Evolutionary conservation across 2,113 vertebrate species (phyloP), one percentile per base, ranked within the genome.

Genomic region (Brachionichthys hirsutus): DNA sequence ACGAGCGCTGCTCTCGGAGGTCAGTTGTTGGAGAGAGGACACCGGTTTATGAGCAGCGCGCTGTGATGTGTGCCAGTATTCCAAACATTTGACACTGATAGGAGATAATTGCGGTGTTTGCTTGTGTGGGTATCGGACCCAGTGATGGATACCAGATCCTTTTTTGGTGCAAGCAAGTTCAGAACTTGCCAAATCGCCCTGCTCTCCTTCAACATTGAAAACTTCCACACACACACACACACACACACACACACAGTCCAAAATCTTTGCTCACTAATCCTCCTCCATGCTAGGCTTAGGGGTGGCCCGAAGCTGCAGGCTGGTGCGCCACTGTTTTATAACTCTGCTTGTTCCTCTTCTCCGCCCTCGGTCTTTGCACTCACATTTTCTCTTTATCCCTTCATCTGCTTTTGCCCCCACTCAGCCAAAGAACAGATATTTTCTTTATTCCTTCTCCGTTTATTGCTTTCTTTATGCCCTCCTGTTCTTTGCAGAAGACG

Each of bases 101-200:
- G 52, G 58, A 78, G 75, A 77, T 72, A 80, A 66, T 42, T 35
- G 57, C 43, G 34, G 68, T 30, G 58, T 8, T 40, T 14, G 44
- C 22, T 41, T n/a, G 52, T 58, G 49, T 76, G 63, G 72, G 47
- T 80, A 80, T 59, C 67, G 73, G 78, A 78, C 59, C 66, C 64
- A 72, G 41, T 79, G 80, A 87, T 84, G 83, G 83, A 86, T 86
- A 84, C 88, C 85, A 89, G 88, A 87, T 86, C 88, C 86, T 89
- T 87, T 88, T 83, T 88, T 88, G 82, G 86, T 87, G 81, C 83
- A 83, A 80, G 83, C 78, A 80, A 85, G 77, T 84, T 88, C 73
- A 69, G 49, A 85, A 86, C 77, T 86, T 87, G 83, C 83, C 83
- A 85, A 87, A 87, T 85, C 77, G 46, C 75, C 67, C 66, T 80